A percentile compares a stretch with the other conserved stretches of the same genome.
Conservation (phyloP, 2,797 vertebrate species). For the Brotula barbata region DNA sequence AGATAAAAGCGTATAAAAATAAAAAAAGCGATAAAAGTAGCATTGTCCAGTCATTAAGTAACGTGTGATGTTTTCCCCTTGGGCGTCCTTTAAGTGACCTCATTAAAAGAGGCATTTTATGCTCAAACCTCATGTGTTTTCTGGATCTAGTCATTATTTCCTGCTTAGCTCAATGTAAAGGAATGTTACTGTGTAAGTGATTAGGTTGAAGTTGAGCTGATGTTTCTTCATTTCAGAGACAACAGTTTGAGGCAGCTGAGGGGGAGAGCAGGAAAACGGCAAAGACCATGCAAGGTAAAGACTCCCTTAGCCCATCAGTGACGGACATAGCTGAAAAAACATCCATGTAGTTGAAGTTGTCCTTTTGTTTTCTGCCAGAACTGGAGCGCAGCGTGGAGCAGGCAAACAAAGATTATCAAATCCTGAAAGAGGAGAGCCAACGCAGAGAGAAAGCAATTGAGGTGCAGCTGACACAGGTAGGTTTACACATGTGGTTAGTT, state of each 20-base stretch:
- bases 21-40: slow-evolving; percentile 3
- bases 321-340: not conserved
- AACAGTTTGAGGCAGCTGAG: slow-evolving; percentile 77
- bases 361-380: slow-evolving; percentile 60
- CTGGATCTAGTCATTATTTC: slow-evolving; percentile 40
- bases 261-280: slow-evolving; percentile 74
- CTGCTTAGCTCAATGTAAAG: slow-evolving; percentile 57
- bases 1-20: no score
- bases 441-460: slow-evolving; percentile 52
- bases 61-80: slow-evolving; percentile 33
- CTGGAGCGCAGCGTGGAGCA: slow-evolving; percentile 62
- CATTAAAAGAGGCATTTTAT: slow-evolving; percentile 45
- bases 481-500: not conserved
- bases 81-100: slow-evolving; percentile 46
- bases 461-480: slow-evolving; percentile 57
- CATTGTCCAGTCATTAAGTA: not conserved
- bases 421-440: slow-evolving; percentile 54
- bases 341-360: not conserved
- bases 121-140: slow-evolving; percentile 43
- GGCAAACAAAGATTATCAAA: slow-evolving; percentile 50
- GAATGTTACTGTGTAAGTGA: slow-evolving; percentile 51
- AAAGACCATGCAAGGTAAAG: slow-evolving; percentile 79
- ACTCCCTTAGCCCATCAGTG: not conserved
- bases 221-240: slow-evolving; percentile 78
- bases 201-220: slow-evolving; percentile 35